Conservation (phyloP, 2,888 invertebrate genomes). For the Chelonus formosanus region DNA sequence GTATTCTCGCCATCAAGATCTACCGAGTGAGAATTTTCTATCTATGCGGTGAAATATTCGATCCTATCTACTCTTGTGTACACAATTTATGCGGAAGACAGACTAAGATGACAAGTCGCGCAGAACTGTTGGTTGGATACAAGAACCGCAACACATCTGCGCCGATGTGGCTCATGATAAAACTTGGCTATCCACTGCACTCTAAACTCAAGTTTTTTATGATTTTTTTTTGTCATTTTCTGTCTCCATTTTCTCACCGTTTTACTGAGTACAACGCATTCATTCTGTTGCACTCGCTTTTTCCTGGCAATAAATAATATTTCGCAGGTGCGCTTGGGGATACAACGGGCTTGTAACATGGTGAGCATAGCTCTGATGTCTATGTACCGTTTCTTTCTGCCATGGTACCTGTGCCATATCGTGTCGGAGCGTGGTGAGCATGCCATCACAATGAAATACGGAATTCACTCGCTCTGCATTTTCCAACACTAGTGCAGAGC, state of each 20-base stretch:
- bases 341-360: slow-evolving; percentile 49
- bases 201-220: slow-evolving; percentile 14
- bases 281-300: slow-evolving; percentile 29
- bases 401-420: slow-evolving; percentile 21
- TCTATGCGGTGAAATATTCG: slow-evolving; percentile 18
- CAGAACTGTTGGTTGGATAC: slow-evolving; percentile 34
- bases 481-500: background rate
- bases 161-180: slow-evolving; percentile 56
- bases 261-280: slow-evolving; percentile 16
- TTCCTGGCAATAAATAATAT: slow-evolving; percentile 58
- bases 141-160: slow-evolving; percentile 52
- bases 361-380: slow-evolving; percentile 38
- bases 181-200: slow-evolving; percentile 40
- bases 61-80: background rate
- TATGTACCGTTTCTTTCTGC: slow-evolving; percentile 22
- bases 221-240: slow-evolving; percentile 35
- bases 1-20: slow-evolving; percentile 20
- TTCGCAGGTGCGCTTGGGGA: slow-evolving; percentile 58
- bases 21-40: slow-evolving; percentile 23
- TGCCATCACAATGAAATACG: slow-evolving; percentile 31
- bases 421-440: slow-evolving; percentile 27
- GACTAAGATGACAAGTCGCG: slow-evolving; percentile 36
- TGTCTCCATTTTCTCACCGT: slow-evolving; percentile 30
- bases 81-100: slow-evolving; percentile 30
- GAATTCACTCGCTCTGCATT: slow-evolving; percentile 15